Percentiles rank a stretch among this genome's conserved stretches.
Conservation (phyloP, 2,888 invertebrate species). For the Aradus depressus region DNA sequence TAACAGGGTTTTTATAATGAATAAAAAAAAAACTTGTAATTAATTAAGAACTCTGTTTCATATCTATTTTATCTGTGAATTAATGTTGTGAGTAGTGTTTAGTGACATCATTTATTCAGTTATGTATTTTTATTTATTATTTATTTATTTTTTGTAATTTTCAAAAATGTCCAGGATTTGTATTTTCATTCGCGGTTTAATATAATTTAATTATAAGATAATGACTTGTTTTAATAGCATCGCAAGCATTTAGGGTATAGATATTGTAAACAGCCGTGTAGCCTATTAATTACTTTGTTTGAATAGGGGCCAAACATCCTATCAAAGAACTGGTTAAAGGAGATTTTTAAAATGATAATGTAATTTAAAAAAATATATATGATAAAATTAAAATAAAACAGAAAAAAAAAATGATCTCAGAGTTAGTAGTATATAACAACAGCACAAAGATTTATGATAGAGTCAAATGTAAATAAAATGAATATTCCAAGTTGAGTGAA, state of each 20-base stretch:
- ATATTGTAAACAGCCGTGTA: neutral
- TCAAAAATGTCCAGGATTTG: neutral
- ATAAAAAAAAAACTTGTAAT: no score
- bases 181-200: neutral
- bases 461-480: constrained; percentile 18
- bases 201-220: neutral
- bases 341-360: neutral
- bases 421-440: constrained; percentile 11
- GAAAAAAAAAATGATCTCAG: constrained; percentile 12
- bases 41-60: no score
- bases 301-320: neutral
- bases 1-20: no score
- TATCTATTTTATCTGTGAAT: no score
- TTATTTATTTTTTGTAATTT: constrained; percentile 4
- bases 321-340: neutral
- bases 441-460: constrained; percentile 7
- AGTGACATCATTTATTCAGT: neutral
- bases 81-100: constrained; percentile 3
- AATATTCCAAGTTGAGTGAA: constrained; percentile 16
- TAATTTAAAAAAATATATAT: neutral
- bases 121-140: no score
- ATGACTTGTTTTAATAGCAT: neutral
- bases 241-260: no score
- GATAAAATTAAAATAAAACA: neutral
- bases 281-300: neutral